Evolutionary conservation across 23 tunicate species (phyloP), one percentile per base, ranked within the genome.

Genomic region (Trididemnum nubilum): DNA sequence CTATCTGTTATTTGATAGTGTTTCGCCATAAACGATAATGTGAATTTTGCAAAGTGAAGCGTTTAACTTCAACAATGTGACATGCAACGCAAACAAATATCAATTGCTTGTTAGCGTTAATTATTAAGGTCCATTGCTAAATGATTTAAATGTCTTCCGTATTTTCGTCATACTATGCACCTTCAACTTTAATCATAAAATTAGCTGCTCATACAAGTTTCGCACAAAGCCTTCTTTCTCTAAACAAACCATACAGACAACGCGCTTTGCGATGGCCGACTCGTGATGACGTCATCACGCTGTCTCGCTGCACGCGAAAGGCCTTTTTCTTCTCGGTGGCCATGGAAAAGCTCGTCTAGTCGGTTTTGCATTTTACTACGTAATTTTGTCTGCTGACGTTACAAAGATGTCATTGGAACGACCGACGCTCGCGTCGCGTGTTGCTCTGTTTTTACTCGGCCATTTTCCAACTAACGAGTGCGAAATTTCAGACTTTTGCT

Each of bases 271-370:
- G 29, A 61, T 21, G 67, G 67, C 26, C 67, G 67, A 61, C 74
- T 69, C 5, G 36, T 32, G 74, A 69, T 69, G 74, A 69, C 74
- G 74, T 69, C 74, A 69, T 9, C 74, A 69, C 12, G 21, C 37
- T 4, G 7, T 34, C 37, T 33, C 36, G 67, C 36, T 33, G 9
- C 18, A 33, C 19, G 74, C 38, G 25, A 69, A 21, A 69, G 74
- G 74, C 74, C 74, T 69, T 69, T 12, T 61, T 69, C 5, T 34
- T 69, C 39, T 69, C 36, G 74, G 74, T 69, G 74, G 74, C 74
- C 74, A 29, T 34, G 74, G 39, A 7, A 29, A 28, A 34, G 7
- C 74, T 22, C 74, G 74, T 63, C 57, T n/a, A n/a, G n/a, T n/a
- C n/a, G n/a, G n/a, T n/a, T n/a, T n/a, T n/a, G n/a, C n/a, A n/a